phyloP scores from a whole-genome alignment of 2,797 vertebrate species.

The Eurystomus glaucurus region DNA sequence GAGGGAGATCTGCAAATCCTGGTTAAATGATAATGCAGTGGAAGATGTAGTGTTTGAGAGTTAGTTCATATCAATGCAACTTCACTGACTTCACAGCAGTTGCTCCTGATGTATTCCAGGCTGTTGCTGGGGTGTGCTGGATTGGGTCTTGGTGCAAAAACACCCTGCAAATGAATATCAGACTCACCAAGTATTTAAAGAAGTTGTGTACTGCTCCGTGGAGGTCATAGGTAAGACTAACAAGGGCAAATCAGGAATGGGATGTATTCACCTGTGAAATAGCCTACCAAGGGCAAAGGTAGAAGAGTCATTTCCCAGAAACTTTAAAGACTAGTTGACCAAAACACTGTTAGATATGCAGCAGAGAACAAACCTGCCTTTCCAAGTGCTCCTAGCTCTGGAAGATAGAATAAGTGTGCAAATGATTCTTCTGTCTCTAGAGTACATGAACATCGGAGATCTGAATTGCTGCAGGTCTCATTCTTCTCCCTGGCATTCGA shows the following conservation, averaged over 20 bases:
- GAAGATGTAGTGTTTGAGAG: not conserved
- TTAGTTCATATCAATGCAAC: not conserved
- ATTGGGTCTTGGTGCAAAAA: not conserved
- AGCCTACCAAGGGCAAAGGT: constrained; percentile 60
- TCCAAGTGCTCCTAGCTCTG: constrained; percentile 45
- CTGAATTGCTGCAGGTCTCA: constrained; percentile 69
- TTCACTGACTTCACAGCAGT: not conserved
- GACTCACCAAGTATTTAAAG: not conserved
- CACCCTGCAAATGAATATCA: not conserved
- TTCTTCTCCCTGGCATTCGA: constrained; percentile 57
- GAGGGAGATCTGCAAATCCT: not conserved
- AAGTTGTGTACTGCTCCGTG: not conserved
- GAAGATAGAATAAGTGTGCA: constrained; percentile 45
- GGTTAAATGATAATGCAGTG: not conserved
- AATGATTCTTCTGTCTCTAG: constrained; percentile 66
- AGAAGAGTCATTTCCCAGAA: constrained; percentile 49
- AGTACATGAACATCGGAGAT: constrained; percentile 48
- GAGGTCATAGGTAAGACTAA: constrained; percentile 44
- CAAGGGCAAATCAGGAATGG: constrained; percentile 19
- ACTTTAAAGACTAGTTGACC: constrained; percentile 56
- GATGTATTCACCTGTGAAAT: constrained; percentile 72
- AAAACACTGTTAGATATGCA: constrained; percentile 59
- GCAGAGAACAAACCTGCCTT: constrained; percentile 59
- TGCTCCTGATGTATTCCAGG: not conserved
- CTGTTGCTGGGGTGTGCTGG: not conserved